Evolutionary conservation across 2,888 invertebrate genomes (phyloP), one percentile per base, ranked within the genome.

Genomic region (Agrochola litura): DNA sequence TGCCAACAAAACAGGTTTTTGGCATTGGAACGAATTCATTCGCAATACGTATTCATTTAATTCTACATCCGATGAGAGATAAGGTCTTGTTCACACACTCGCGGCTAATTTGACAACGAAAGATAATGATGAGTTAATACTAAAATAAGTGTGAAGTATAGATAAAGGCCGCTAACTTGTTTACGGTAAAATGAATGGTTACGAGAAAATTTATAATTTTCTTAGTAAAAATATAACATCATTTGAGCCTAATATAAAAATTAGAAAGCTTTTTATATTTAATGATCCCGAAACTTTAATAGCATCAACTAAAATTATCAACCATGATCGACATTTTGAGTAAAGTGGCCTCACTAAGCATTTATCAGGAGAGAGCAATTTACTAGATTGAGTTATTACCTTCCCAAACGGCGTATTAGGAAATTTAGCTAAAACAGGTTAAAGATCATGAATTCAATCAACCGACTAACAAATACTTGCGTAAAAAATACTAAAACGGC

Each of bases 1-100:
- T 83, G 81, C 82, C 79, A 84, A 76, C 65, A 22, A 63, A 82
- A 83, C 84, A 63, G 84, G 84, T 89, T 82, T 81, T 79, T 77
- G 73, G 41, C 88, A 79, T 67, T 78, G 76, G 79, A 85, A 82
- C 81, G 73, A 79, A 82, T 85, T 79, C 75, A 86, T 85, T 87
- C 64, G 83, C 80, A 81, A 81, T 72, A 77, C 73, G 49, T 73
- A 86, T 73, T 73, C 63, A 84, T 80, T 86, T 66, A 79, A 64
- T 68, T 65, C 66, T 60, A 84, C 81, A 84, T 86, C 69, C 56
- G 87, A 86, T 75, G 81, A 63, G 19, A 73, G 81, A 84, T 84
- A 80, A 86, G 72, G 72, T 79, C 73, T 84, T 80, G 69, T 86
- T 84, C 83, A 84, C 87, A 84, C 85, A 87, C 81, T 84, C 54